A percentile compares a stretch with the other conserved stretches of the same genome.
These are phyloP conservation scores for Perdita meconis DNA, from an alignment of 2,888 invertebrate genomes.

Conservation along the genomic window DNA sequence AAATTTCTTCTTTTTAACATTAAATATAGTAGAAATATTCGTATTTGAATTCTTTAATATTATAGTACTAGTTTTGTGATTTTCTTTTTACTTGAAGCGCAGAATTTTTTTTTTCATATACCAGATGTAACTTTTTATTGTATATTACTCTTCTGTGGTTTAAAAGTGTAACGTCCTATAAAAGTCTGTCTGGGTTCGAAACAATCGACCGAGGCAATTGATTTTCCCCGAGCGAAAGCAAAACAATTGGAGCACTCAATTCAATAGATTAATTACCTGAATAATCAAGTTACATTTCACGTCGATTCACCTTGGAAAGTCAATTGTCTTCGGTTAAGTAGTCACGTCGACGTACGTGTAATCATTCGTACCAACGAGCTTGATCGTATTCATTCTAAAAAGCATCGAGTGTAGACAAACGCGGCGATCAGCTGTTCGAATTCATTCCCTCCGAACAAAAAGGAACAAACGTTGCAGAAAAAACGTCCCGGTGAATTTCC, in stretches of 20 bases:
- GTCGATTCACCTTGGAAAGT: constrained; percentile 43
- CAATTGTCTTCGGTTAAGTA: constrained; percentile 49
- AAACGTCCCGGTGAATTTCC: not conserved
- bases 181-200: constrained; percentile 62
- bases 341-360: constrained; percentile 67
- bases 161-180: not conserved
- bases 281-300: not conserved
- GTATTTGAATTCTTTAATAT: not conserved
- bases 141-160: not conserved
- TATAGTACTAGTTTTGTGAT: not conserved
- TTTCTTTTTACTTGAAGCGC: not conserved
- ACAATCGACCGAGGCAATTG: constrained; percentile 57
- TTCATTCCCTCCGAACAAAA: not conserved
- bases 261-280: constrained; percentile 4
- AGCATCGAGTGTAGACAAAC: not conserved
- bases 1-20: not conserved
- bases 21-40: not conserved
- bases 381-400: constrained; percentile 47
- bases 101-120: not conserved
- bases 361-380: constrained; percentile 71
- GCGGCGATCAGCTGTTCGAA: not conserved
- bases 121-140: not conserved
- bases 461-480: not conserved
- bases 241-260: constrained; percentile 5
- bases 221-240: constrained; percentile 47